Base-by-base conservation (phyloP, 1,140 invertebrate genomes). In the Dinoponera quadriceps region DNA sequence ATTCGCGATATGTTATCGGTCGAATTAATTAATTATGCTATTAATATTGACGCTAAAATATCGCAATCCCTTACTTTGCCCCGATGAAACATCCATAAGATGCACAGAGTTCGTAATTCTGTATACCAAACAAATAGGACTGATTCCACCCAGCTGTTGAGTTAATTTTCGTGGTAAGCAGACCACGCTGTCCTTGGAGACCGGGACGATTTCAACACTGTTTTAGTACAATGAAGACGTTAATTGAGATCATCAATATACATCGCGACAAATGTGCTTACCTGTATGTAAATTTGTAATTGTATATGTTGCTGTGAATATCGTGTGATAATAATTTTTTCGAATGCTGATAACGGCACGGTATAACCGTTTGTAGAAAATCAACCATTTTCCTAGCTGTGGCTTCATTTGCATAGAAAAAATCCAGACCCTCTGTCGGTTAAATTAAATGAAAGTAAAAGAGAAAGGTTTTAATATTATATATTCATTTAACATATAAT, bases 311-410 rank as follows among this genome's bases (percentile, higher is more conserved):
- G 91, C 97, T 99, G 92, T 99, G 98, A 48, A 98, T 97, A 94
- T 99, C 99, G 91, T 99, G 99, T 1, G 99, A 99, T 87, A 99
- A 97, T 14, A 99, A 95, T 91, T 99, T 98, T 93, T 99, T 99
- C 0, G 98, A 99, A 89, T 97, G 97, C 81, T 97, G 96, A 92
- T 97, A 97, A 91, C 97, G 97, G 90, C 96, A 96, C 2, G 99
- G 99, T 65, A 99, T 96, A 82, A 99, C 97, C 18, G 97, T 95
- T 73, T 95, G 93, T 1, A 99, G 93, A 92, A 99, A 99, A 90
- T 99, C 98, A 3, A 99, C 96, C 96, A 99, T 96, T 96, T 99
- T 99, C 29, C 98, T 95, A 0, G 99, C 99, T 94, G 98, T 96
- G 82, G 97, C 96, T 94, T 99, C 98, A 83, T 96, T 97, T 0